Base-by-base conservation (phyloP, 2,888 invertebrate genomes). In the Meliscaeva auricollis region DNA sequence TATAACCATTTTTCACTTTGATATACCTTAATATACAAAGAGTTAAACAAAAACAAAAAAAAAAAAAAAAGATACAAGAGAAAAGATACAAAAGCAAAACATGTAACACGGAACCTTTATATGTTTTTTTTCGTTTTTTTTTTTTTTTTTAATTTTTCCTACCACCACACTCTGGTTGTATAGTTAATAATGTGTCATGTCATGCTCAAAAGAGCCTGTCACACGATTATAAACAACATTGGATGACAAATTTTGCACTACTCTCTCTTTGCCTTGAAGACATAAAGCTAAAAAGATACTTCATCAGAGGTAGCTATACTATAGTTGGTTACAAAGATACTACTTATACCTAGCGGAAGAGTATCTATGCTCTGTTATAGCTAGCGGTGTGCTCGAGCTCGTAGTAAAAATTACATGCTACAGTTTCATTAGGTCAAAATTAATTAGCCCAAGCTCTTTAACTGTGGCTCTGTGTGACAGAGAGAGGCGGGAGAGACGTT, bases 121-220 rank as follows among this genome's bases (percentile, higher is more conserved):
- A 3, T 26, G 3, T 38, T 38, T 38, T 38, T 38, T 79, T 52
- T 46, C 4, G 3, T 38, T 38, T 38, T 38, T 38, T 79, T 52
- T 46, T 38, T 26, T 7, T 58, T 74, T 50, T 74, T n/a, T 22
- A 15, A 54, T 54, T 54, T 54, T 15, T 66, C 17, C 15, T 26
- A 9, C 38, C 50, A 64, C 58, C 68, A 50, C 73, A 83, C 69
- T 84, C 75, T 60, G 79, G 74, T 70, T 76, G 76, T 68, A 68
- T 50, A 77, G 81, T 73, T 85, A 80, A 85, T 85, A 85, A 85
- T 85, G 85, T 85, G 85, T 85, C 85, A 85, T 85, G 85, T 85
- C 85, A 85, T 85, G 85, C 85, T 85, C 85, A 85, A 85, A 85
- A 85, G 66, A 66, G 72, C 85, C 85, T 85, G 85, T 85, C 85